Conservation (phyloP, 2,797 vertebrate species). For the Hybognathus amarus region DNA sequence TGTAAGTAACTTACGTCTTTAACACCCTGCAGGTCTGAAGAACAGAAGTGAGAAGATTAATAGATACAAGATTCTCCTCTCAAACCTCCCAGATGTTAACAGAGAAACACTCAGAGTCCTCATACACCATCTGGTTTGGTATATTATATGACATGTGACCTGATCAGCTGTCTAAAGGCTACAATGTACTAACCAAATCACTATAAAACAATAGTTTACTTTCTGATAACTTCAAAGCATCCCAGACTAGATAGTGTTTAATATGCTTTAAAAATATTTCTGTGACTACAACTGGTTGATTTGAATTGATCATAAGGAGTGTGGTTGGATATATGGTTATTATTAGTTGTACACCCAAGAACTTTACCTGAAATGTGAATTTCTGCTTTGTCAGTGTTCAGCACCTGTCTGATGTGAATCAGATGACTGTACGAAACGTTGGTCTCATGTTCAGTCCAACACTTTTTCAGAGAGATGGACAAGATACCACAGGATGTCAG, state of each 20-base stretch:
- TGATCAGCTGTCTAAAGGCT: background rate
- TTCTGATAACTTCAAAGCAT: background rate
- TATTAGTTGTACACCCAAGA: background rate
- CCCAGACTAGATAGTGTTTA: background rate
- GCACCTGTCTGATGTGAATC: conserved; percentile 79
- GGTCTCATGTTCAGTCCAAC: conserved; percentile 85
- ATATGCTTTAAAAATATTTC: background rate
- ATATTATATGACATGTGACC: background rate
- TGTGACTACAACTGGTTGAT: background rate
- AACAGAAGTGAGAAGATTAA: conserved; percentile 67
- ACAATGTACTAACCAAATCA: background rate
- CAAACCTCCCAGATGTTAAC: conserved; percentile 77
- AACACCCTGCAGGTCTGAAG: conserved; percentile 65
- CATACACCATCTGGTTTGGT: conserved; percentile 84
- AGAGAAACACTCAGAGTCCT: conserved; percentile 78
- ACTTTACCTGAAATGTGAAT: background rate
- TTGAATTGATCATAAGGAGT: background rate
- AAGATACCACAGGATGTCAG: conserved; percentile 76
- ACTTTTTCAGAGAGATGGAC: conserved; percentile 82
- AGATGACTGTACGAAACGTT: conserved; percentile 84
- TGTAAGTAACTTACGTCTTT: background rate
- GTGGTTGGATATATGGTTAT: background rate
- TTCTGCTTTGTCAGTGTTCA: conserved; percentile 73
- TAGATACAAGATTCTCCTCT: conserved; percentile 75
- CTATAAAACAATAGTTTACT: background rate